A percentile compares a stretch with the other conserved stretches of the same genome.
Evolutionary conservation across 37 sponge, comb jelly and placozoan genomes (phyloP).

Genomic region (Theonella swinhoei): DNA sequence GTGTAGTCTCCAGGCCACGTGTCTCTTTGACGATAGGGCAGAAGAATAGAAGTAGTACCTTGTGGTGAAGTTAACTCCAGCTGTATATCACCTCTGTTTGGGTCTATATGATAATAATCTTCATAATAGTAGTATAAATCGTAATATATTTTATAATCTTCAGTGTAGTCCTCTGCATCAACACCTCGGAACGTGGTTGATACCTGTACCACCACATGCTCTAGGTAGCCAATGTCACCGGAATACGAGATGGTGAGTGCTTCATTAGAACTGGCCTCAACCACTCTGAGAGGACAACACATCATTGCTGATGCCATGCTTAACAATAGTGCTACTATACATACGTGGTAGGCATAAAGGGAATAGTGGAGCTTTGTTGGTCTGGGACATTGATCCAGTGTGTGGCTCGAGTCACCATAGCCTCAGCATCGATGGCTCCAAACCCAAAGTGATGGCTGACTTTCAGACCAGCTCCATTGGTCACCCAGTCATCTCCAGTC

Average conservation of each 20-base stretch:
- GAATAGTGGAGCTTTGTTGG: not conserved
- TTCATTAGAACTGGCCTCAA: not conserved
- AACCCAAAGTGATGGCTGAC: slow-evolving; percentile 85
- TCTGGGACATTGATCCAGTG: slow-evolving; percentile 77
- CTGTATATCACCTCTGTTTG: slow-evolving; percentile 68
- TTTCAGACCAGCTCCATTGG: slow-evolving; percentile 78
- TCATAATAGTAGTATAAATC: not conserved
- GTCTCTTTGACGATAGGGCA: slow-evolving; percentile 59
- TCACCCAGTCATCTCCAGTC: slow-evolving; percentile 50
- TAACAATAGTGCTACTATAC: too few relatives aligned
- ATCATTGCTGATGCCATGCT: too few relatives aligned
- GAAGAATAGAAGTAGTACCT: slow-evolving; percentile 72
- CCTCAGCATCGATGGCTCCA: slow-evolving; percentile 85
- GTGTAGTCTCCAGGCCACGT: slow-evolving; percentile 33
- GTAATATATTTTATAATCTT: not conserved
- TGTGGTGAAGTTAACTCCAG: slow-evolving; percentile 78
- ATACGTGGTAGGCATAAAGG: not conserved
- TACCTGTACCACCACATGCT: slow-evolving; percentile 19
- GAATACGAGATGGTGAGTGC: not conserved
- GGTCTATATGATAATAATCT: not conserved
- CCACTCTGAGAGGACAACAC: not conserved
- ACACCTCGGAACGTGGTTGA: not conserved
- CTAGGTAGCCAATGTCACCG: slow-evolving; percentile 3
- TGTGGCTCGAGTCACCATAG: slow-evolving; percentile 79
- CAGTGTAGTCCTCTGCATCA: not conserved